Conservation (phyloP, 2,888 invertebrate genomes). For the Drosophila bunnanda region DNA sequence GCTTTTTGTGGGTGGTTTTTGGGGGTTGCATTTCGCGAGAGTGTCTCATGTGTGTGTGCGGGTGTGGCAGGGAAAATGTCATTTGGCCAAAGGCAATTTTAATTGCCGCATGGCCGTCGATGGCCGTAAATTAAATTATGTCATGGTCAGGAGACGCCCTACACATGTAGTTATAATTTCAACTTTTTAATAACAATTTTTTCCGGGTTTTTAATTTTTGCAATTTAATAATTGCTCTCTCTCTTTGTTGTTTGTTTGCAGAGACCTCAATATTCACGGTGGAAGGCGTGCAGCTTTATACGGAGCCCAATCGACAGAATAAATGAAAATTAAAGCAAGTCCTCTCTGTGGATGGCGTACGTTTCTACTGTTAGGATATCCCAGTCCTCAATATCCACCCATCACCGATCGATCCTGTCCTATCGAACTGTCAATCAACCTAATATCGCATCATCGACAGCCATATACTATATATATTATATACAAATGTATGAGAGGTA, state of each 20-base stretch:
- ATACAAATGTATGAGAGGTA: conserved; percentile 1
- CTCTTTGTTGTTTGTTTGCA: conserved; percentile 84
- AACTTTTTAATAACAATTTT: conserved; percentile 56
- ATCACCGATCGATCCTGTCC: conserved; percentile 20
- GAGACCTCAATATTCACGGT: conserved; percentile 98
- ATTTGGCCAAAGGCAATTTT: conserved; percentile 47
- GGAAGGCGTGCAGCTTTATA: conserved; percentile 94
- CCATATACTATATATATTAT: conserved; percentile 46
- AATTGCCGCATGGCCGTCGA: conserved; percentile 40
- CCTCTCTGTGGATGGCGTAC: conserved; percentile 85
- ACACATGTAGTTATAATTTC: conserved; percentile 32
- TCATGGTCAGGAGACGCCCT: conserved; percentile 32
- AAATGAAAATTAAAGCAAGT: conserved; percentile 86
- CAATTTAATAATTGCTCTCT: conserved; percentile 14
- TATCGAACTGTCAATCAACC: conserved; percentile 43
- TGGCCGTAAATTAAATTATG: conserved; percentile 49
- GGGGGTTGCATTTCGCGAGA: neutral
- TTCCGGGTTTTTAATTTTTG: neutral
- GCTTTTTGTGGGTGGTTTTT: conserved; percentile 13
- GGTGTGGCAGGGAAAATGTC: conserved; percentile 27
- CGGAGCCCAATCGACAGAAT: conserved; percentile 88
- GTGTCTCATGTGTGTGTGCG: conserved; percentile 7
- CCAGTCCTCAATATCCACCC: conserved; percentile 54
- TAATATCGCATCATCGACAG: conserved; percentile 47
- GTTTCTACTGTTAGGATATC: conserved; percentile 84